A percentile compares a stretch with the other conserved stretches of the same genome.
These are phyloP conservation scores for Cheilosia vernalis DNA, from an alignment of 2,888 invertebrate genomes.

Conservation along the genomic window DNA sequence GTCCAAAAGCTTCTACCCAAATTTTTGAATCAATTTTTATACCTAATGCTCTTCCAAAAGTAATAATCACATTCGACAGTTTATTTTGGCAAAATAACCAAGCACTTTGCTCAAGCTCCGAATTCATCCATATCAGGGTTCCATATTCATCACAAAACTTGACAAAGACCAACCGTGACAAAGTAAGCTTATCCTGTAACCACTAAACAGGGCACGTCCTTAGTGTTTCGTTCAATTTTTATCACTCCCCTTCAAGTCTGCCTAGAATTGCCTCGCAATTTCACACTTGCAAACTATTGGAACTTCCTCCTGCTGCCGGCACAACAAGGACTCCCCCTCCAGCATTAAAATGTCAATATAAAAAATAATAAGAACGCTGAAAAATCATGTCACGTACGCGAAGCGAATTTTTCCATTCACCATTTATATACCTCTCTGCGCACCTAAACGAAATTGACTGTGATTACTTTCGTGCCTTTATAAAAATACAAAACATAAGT, in stretches of 20 bases:
- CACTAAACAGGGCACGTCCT: constrained; percentile 54
- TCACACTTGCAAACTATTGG: constrained; percentile 30
- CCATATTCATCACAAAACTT: constrained; percentile 53
- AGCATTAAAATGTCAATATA: constrained; percentile 39
- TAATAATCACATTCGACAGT: too few species aligned
- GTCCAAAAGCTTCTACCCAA: too few species aligned
- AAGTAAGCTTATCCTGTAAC: constrained; percentile 56
- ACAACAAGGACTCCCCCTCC: not conserved
- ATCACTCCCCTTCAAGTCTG: constrained; percentile 7
- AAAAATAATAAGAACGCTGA: constrained; percentile 12
- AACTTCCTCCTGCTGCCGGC: not conserved
- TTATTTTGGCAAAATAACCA: not conserved
- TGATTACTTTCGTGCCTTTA: constrained; percentile 59
- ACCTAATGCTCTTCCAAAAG: too few species aligned
- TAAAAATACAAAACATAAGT: constrained; percentile 41
- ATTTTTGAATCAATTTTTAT: too few species aligned
- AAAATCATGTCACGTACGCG: constrained; percentile 65
- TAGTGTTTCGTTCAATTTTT: constrained; percentile 33
- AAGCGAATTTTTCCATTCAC: constrained; percentile 43
- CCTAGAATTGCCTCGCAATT: constrained; percentile 8
- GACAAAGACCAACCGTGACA: constrained; percentile 61
- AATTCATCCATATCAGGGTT: constrained; percentile 19
- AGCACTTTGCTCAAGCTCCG: not conserved
- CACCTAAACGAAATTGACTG: constrained; percentile 64
- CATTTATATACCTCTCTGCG: constrained; percentile 36